These are phyloP conservation scores for Andrena fulva DNA, from an alignment of 2,888 invertebrate genomes.

Conservation along the genomic window DNA sequence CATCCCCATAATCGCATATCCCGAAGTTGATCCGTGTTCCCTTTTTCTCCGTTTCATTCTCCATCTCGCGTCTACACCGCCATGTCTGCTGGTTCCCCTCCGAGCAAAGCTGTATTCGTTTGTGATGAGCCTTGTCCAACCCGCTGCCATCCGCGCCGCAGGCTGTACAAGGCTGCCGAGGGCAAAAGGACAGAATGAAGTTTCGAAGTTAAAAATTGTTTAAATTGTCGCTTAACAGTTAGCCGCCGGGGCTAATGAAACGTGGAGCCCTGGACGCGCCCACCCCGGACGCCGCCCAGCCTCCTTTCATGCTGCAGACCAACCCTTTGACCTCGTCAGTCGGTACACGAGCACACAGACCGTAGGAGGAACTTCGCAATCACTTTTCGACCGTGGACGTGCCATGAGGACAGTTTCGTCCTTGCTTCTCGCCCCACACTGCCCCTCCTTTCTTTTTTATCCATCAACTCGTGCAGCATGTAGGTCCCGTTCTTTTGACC, in stretches of 20 bases:
- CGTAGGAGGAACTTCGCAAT: constrained; percentile 65
- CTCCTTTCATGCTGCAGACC: constrained; percentile 44
- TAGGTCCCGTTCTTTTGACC: constrained; percentile 12
- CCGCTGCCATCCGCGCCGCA: constrained; percentile 71
- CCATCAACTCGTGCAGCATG: not conserved
- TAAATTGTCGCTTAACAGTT: constrained; percentile 83
- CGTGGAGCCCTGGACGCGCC: constrained; percentile 73
- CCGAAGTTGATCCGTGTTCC: constrained; percentile 75
- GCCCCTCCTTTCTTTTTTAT: constrained; percentile 10
- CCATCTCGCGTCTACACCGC: not conserved
- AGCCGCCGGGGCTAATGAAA: constrained; percentile 82
- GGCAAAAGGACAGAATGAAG: constrained; percentile 67
- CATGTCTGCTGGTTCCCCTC: constrained; percentile 21
- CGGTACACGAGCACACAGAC: constrained; percentile 57
- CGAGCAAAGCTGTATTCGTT: constrained; percentile 51
- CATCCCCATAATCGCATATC: constrained; percentile 82
- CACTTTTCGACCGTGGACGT: constrained; percentile 62
- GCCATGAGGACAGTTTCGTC: constrained; percentile 46
- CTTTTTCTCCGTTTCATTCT: constrained; percentile 8
- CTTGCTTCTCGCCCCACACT: not conserved
- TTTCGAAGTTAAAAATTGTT: constrained; percentile 83
- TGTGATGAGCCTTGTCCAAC: constrained; percentile 69
- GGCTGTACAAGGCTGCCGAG: constrained; percentile 57
- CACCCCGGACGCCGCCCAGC: constrained; percentile 49
- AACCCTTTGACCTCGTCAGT: constrained; percentile 65